Conservation (phyloP, 1,140 invertebrate species). For the Achroia grisella region DNA sequence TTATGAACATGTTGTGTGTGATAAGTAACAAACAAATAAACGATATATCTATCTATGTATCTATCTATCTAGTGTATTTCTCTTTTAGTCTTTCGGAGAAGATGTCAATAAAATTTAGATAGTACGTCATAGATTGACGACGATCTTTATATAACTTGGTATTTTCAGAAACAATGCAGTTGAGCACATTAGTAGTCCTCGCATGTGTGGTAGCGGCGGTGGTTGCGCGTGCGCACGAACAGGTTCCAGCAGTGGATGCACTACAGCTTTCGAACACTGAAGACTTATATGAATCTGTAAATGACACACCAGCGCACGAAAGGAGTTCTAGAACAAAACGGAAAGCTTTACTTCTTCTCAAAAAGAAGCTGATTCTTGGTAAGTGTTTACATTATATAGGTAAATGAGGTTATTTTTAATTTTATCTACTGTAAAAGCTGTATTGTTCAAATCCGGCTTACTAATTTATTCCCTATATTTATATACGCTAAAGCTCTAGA, state of each 20-base stretch:
- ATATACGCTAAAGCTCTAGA: too few relatives aligned
- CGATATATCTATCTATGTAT: too few relatives aligned
- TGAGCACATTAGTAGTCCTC: conserved; percentile 49
- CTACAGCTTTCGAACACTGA: conserved; percentile 15
- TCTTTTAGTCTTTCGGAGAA: too few relatives aligned
- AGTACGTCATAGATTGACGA: too few relatives aligned
- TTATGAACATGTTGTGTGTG: too few relatives aligned
- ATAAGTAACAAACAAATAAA: too few relatives aligned
- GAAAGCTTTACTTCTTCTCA: conserved; percentile 42
- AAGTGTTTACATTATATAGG: conserved; percentile 12
- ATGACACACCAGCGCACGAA: conserved; percentile 37
- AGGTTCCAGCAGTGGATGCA: conserved; percentile 22
- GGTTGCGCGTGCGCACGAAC: conserved; percentile 32
- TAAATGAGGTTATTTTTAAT: too few relatives aligned
- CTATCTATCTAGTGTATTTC: too few relatives aligned
- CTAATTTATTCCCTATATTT: too few relatives aligned
- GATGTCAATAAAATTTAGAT: too few relatives aligned
- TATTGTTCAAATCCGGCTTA: not conserved
- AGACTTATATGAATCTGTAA: conserved; percentile 21
- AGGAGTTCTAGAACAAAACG: conserved; percentile 48
- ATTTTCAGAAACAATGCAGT: conserved; percentile 49
- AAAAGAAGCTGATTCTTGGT: conserved; percentile 62
- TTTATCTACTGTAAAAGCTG: too few relatives aligned
- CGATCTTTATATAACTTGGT: too few relatives aligned
- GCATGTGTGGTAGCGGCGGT: conserved; percentile 49